Evolutionary conservation across 2,888 invertebrate species (phyloP).

Genomic region (Nomada fucata): DNA sequence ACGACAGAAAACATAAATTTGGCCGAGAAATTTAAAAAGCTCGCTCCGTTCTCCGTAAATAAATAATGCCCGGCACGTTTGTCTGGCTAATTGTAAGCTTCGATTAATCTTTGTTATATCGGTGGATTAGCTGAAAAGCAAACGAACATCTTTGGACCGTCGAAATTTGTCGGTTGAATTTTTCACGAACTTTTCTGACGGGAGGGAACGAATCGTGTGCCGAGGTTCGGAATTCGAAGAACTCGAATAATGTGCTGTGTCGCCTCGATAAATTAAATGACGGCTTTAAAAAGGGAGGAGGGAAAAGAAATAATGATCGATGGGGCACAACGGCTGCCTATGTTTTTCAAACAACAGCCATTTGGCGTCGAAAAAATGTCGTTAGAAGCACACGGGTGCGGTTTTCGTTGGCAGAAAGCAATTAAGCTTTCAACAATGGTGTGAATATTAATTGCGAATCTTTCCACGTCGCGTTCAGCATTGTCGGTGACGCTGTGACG

Average conservation of each 20-base stretch:
- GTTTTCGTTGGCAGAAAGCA: not conserved
- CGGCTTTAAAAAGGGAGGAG: not conserved
- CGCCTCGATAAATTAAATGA: not conserved
- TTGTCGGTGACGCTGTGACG: not conserved
- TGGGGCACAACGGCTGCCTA: not conserved
- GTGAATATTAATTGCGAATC: constrained; percentile 28
- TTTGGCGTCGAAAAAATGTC: not conserved
- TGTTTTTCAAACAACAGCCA: not conserved
- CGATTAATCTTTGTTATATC: constrained; percentile 18
- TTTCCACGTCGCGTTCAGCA: not conserved
- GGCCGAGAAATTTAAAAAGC: constrained; percentile 20
- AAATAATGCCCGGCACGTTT: constrained; percentile 7
- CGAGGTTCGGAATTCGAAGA: not conserved
- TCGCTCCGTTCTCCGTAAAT: constrained; percentile 1
- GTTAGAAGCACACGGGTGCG: not conserved
- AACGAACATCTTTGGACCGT: not conserved
- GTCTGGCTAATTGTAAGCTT: not conserved
- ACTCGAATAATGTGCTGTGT: not conserved
- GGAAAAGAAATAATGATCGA: not conserved
- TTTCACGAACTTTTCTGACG: no score
- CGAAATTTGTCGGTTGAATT: not conserved
- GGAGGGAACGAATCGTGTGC: no score
- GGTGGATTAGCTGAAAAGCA: not conserved
- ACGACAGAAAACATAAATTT: not conserved
- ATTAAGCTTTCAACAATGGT: constrained; percentile 21